Evolutionary conservation across 2,797 vertebrate genomes (phyloP), one percentile per base, ranked within the genome.

Genomic region (Chelidonichthys spinosus): DNA sequence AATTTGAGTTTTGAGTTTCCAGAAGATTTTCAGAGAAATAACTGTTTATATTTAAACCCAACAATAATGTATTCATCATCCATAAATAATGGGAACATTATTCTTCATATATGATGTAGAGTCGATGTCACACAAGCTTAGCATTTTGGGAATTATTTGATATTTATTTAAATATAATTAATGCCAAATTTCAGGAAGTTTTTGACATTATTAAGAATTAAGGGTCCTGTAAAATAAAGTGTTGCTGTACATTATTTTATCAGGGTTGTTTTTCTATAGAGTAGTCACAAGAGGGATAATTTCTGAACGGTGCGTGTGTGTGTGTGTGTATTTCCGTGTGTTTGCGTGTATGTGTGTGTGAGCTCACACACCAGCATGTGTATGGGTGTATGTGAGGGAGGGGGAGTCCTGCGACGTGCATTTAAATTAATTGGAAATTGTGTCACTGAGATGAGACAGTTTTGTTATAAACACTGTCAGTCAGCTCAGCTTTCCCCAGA

Each of bases 381-480:
- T 67, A 77, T 72, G 78, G 52, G 39, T 55, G 55, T 59, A 50
- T 60, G 62, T 59, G 33, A 33, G 43, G 52, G 60, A 61, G 17
- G 61, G 61, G 50, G 63, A 32, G 60, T 80, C n/a, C 61, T 85
- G 78, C 76, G 49, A 35, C 79, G 70, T 77, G 69, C 66, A 68
- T 88, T 86, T 60, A 66, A 70, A 42, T 81, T 85, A 5, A 77
- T 86, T 78, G 75, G 44, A 76, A 82, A 67, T n/a, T 47, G 72
- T 84, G 74, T 89, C 74, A 60, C 67, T 65, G 71, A 82, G 64
- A 69, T 62, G 47, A 62, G 76, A 81, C 75, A 78, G 83, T 86
- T 87, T 87, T 85, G 83, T 87, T 81, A 61, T 78, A 84, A 86
- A 89, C 73, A 74, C 89, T 81, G 64, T 86, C 69, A 58, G 71